These are phyloP conservation scores for Xanthia icteritia DNA, from an alignment of 2,888 invertebrate genomes.

Conservation along the genomic window DNA sequence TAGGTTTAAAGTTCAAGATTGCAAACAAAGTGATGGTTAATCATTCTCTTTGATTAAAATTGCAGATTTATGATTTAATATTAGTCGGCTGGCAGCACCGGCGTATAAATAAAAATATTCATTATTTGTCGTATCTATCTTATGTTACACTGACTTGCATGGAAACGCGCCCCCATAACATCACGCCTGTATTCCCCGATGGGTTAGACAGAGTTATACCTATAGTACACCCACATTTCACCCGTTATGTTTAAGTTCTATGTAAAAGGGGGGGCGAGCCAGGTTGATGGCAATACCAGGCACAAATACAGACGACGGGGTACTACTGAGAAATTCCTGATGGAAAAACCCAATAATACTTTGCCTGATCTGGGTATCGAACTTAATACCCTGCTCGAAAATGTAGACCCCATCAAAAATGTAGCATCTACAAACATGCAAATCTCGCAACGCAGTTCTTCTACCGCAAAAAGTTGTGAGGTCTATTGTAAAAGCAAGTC, in stretches of 20 bases:
- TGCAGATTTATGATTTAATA: neutral
- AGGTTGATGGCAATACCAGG: neutral
- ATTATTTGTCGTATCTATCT: neutral
- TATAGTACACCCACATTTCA: neutral
- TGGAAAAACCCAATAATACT: neutral
- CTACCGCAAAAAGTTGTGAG: no score
- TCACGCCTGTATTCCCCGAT: neutral
- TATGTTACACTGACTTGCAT: neutral
- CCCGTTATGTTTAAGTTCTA: no score
- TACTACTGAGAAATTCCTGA: neutral
- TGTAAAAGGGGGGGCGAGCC: neutral
- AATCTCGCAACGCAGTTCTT: no score
- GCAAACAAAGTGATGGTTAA: neutral
- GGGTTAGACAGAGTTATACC: neutral
- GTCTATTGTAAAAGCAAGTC: no score
- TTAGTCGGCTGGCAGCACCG: neutral
- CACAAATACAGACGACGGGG: neutral
- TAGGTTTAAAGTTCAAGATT: conserved; percentile 26
- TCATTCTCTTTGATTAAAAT: neutral
- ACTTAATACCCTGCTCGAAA: neutral
- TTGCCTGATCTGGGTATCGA: neutral
- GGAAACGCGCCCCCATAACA: neutral
- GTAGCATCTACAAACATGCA: no score
- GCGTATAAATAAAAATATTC: neutral
- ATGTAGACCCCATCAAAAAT: no score